Evolutionary conservation across 2,797 vertebrate species (phyloP).

Genomic region (Rhabdophis nuchalis): DNA sequence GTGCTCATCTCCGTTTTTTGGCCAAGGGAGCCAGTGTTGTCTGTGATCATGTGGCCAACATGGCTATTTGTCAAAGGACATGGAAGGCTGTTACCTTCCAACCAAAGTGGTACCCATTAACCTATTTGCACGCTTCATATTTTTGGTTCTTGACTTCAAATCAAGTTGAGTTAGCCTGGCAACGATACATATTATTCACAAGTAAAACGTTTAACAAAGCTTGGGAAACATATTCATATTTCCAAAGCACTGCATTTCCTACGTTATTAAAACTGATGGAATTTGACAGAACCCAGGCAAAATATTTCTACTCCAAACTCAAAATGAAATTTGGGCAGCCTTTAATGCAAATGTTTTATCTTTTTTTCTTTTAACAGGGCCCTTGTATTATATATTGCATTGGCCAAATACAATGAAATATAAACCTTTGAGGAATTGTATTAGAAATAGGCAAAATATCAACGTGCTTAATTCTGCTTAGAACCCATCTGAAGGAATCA

Average conservation of each 20-base stretch:
- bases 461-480: constrained; percentile 32
- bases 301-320: constrained; percentile 43
- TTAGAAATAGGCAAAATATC: constrained; percentile 45
- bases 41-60: neutral
- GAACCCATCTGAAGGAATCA: constrained; percentile 43
- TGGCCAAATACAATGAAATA: constrained; percentile 58
- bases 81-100: too few species aligned
- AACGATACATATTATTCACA: constrained; percentile 1
- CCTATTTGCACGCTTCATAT: neutral
- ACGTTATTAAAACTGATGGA: constrained; percentile 31
- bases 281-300: constrained; percentile 57
- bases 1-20: neutral
- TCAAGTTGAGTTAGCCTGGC: neutral
- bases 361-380: neutral
- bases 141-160: neutral
- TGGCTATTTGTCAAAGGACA: neutral
- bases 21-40: neutral
- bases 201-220: neutral
- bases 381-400: constrained; percentile 37
- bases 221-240: constrained; percentile 37
- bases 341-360: constrained; percentile 57
- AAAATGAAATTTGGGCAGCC: constrained; percentile 52
- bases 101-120: neutral
- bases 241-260: constrained; percentile 22
- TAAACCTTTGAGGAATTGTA: constrained; percentile 57